Evolutionary conservation across 2,113 vertebrate genomes (phyloP).

Genomic region (Diadophis punctatus): DNA sequence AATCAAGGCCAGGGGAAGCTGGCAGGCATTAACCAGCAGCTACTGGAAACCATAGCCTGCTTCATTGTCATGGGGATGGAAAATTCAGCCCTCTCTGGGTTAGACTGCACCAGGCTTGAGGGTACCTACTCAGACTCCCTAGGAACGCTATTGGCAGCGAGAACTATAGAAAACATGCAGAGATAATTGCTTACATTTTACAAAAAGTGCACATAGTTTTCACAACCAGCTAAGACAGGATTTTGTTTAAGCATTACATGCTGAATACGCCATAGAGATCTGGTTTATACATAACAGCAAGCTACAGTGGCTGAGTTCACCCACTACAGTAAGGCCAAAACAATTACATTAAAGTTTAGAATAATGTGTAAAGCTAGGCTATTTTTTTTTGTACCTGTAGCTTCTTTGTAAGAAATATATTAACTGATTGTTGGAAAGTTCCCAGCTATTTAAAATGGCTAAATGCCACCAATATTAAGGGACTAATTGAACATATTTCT

Average conservation of each 20-base stretch:
- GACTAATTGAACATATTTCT: background rate
- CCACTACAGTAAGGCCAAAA: background rate
- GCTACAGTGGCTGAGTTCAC: background rate
- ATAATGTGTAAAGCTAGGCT: background rate
- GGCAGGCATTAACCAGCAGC: fast-evolving
- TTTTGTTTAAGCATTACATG: background rate
- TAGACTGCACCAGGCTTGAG: background rate
- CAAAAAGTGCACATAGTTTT: conserved; percentile 35
- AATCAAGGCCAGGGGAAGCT: conserved; percentile 26
- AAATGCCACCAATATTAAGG: background rate
- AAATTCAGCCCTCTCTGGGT: background rate
- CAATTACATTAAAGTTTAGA: background rate
- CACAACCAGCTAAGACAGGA: conserved; percentile 1
- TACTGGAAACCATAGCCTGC: background rate
- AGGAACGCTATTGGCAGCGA: background rate
- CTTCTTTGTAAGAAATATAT: conserved; percentile 47
- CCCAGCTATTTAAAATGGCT: background rate
- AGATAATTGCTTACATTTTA: background rate
- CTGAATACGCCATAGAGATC: background rate
- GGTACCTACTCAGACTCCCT: fast-evolving
- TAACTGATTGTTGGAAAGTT: conserved; percentile 14
- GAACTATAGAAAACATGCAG: background rate
- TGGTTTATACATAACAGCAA: background rate
- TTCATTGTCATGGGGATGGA: background rate
- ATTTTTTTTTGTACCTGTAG: conserved; percentile 44